phyloP scores from a whole-genome alignment of 2,888 invertebrate genomes.

The Sinelater perroti region DNA sequence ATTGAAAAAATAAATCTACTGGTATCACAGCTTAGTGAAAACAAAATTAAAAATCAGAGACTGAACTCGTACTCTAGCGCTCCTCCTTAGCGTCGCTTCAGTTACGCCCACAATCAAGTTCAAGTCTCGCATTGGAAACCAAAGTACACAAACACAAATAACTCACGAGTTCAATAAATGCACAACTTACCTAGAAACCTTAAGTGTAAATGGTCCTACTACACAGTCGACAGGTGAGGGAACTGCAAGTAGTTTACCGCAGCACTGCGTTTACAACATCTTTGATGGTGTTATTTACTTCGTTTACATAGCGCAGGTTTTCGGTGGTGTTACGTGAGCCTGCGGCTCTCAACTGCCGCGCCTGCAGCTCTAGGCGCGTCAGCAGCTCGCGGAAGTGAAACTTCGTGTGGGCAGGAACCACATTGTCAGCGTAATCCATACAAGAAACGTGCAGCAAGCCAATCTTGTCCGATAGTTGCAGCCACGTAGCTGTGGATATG shows the following conservation, averaged over 20 bases:
- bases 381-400: conserved; percentile 85
- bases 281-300: conserved; percentile 76
- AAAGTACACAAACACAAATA: conserved; percentile 21
- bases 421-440: conserved; percentile 81
- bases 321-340: conserved; percentile 75
- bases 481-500: conserved; percentile 74
- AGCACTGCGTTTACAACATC: conserved; percentile 78
- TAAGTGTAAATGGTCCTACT: conserved; percentile 46
- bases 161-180: conserved; percentile 49
- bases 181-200: conserved; percentile 51
- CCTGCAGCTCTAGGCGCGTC: conserved; percentile 74
- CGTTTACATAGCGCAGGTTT: conserved; percentile 72
- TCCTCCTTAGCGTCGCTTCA: conserved; percentile 7
- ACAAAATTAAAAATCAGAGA: conserved; percentile 40
- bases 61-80: conserved; percentile 7
- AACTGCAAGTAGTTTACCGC: conserved; percentile 49
- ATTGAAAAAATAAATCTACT: conserved; percentile 56
- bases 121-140: conserved; percentile 29
- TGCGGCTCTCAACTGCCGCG: conserved; percentile 72
- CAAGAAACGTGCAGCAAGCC: conserved; percentile 85
- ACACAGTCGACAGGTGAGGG: conserved; percentile 42
- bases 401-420: conserved; percentile 84
- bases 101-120: conserved; percentile 21
- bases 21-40: conserved; percentile 62
- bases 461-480: conserved; percentile 82